Evolutionary conservation across 2,113 vertebrate genomes (phyloP), one percentile per base, ranked within the genome.

Genomic region (Lamprotornis superbus): DNA sequence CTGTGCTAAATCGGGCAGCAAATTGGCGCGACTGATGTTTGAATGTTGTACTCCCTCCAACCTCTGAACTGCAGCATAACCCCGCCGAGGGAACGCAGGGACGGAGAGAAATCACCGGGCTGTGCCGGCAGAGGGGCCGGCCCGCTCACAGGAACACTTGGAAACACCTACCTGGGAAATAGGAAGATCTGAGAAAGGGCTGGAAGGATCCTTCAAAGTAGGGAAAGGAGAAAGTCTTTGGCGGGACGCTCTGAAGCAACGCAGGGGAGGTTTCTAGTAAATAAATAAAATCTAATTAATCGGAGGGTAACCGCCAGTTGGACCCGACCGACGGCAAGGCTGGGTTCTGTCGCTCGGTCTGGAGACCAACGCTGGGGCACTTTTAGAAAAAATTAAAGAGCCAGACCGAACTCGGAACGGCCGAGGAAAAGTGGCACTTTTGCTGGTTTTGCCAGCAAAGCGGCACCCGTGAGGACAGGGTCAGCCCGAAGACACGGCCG

Each of bases 121-220:
- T 52, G 85, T 18, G 95, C 83, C 47, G 15, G 25, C 77, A 31
- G 46, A 53, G 47, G 10, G 13, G 52, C 56, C 44, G 10, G 24
- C 50, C 33, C 31, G 28, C 27, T 2, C 6, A 1, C 53, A 2
- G 31, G 5, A n/a, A 14, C 23, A 0, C 3, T 23, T 44, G 4
- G 2, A 3, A 55, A 47, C 40, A 98, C 98, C 87, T 97, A 99
- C 99, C 99, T 98, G 99, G 98, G 90, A 99, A 99, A 90, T 98
- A 99, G 6, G 99, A 99, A 4, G 99, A 98, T 95, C 99, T 98
- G 98, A 99, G 97, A 94, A 99, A 99, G 25, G 99, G 99, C 92
- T 99, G 99, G 85, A 99, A 98, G 56, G 98, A 98, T 44, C 98
- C 98, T 68, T 99, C 99, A 47, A 99, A 99, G 95, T 99, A 99